A percentile compares a stretch with the other conserved stretches of the same genome.
Evolutionary conservation across 1,140 invertebrate species (phyloP).

Genomic region (Drosophila kurseongensis): DNA sequence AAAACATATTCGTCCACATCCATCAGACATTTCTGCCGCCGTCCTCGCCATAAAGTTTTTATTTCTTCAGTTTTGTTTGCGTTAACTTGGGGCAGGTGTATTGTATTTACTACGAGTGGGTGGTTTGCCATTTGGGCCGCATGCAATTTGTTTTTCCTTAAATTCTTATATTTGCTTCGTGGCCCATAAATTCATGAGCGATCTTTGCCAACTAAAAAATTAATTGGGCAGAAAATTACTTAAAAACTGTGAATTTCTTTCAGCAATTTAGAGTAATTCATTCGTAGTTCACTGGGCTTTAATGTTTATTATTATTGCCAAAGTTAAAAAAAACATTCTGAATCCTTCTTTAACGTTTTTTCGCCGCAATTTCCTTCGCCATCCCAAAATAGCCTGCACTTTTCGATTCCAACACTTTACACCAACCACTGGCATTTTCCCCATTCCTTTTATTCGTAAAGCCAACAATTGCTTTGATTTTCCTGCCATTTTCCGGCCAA

Average conservation of each 20-base stretch:
- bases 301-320: too few relatives aligned
- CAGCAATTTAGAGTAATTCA: neutral
- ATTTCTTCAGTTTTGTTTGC: slow-evolving; percentile 24
- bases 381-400: neutral
- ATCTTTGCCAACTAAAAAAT: slow-evolving; percentile 33
- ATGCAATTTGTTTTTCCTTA: slow-evolving; percentile 12
- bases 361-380: neutral
- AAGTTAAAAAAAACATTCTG: neutral
- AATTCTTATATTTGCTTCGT: slow-evolving; percentile 4
- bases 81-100: slow-evolving; percentile 26
- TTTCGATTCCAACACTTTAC: slow-evolving; percentile 6
- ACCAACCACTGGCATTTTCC: slow-evolving; percentile 5
- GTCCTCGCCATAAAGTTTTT: slow-evolving; percentile 18
- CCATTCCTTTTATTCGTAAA: slow-evolving; percentile 19
- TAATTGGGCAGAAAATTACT: slow-evolving; percentile 37
- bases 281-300: neutral
- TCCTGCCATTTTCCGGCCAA: slow-evolving; percentile 54
- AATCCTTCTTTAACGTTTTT: neutral
- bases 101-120: slow-evolving; percentile 42
- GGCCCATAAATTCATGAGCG: slow-evolving; percentile 16
- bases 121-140: slow-evolving; percentile 16
- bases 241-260: slow-evolving; percentile 9
- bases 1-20: slow-evolving; percentile 42
- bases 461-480: slow-evolving; percentile 60
- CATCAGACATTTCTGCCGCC: slow-evolving; percentile 19